Evolutionary conservation across 2,113 vertebrate genomes (phyloP).

Genomic region (Empidonax traillii): DNA sequence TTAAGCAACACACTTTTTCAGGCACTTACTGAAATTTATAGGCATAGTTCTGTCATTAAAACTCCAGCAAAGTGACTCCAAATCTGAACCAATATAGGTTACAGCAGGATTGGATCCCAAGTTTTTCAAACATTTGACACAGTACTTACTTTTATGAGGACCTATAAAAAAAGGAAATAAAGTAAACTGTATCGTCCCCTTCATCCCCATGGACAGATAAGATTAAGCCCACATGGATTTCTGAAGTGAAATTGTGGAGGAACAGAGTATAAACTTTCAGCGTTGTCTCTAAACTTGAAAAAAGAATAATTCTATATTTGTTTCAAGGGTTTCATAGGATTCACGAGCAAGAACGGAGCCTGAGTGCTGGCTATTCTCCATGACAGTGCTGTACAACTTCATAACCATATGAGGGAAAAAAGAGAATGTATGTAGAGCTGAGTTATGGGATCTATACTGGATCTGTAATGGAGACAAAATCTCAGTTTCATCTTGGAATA

Average conservation of each 20-base stretch:
- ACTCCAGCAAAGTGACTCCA: neutral
- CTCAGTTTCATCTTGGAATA: neutral
- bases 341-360: neutral
- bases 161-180: conserved; percentile 1
- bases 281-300: neutral
- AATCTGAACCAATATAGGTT: neutral
- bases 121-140: conserved; percentile 36
- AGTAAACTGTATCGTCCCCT: neutral
- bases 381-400: neutral
- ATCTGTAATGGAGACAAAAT: neutral
- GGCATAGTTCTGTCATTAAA: neutral
- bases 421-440: neutral
- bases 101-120: neutral
- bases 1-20: neutral
- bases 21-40: conserved; percentile 18
- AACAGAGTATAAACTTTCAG: neutral
- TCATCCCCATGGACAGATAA: neutral
- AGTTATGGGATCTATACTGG: neutral
- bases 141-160: conserved; percentile 30
- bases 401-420: neutral
- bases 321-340: neutral
- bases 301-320: neutral
- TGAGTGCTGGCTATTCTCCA: neutral
- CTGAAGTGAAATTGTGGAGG: neutral
- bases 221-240: conserved; percentile 16